Percentiles rank a stretch among this genome's conserved stretches.
phyloP scores from a whole-genome alignment of 2,113 vertebrate species.

The Mobula hypostoma region DNA sequence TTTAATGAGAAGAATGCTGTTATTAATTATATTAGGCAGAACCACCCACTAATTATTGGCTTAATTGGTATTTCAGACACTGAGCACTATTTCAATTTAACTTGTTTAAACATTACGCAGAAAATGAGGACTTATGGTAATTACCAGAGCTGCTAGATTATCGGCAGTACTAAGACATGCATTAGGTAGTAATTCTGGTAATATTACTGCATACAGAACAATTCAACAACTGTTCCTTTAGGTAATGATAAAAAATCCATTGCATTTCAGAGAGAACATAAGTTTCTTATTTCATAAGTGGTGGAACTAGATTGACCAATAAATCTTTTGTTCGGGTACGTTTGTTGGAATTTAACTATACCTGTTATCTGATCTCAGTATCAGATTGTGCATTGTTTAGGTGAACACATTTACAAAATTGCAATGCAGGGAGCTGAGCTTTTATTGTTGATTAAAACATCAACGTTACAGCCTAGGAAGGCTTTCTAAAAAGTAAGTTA shows the following conservation, averaged over 20 bases:
- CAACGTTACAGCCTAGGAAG: background rate
- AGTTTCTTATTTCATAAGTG: background rate
- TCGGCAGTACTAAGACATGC: background rate
- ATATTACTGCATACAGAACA: slow-evolving; percentile 20
- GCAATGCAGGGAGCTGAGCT: too few species aligned
- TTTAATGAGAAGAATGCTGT: slow-evolving; percentile 32
- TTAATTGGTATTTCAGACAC: slow-evolving; percentile 32
- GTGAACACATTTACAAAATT: background rate
- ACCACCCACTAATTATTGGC: slow-evolving; percentile 33
- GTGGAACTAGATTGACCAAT: background rate
- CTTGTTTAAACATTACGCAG: slow-evolving; percentile 28
- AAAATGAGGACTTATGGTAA: slow-evolving; percentile 30
- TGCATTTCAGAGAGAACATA: background rate
- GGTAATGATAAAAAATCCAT: background rate
- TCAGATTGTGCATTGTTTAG: background rate
- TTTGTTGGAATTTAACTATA: background rate
- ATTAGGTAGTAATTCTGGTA: slow-evolving; percentile 4
- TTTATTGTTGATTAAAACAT: background rate
- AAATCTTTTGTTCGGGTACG: background rate
- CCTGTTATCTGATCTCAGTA: background rate
- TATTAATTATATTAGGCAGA: slow-evolving; percentile 33
- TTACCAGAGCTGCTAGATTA: background rate
- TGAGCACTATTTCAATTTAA: slow-evolving; percentile 11
- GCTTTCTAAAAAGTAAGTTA: background rate
- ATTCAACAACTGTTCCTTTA: background rate